Evolutionary conservation across 2,888 invertebrate species (phyloP).

Genomic region (Nycteola revayana): DNA sequence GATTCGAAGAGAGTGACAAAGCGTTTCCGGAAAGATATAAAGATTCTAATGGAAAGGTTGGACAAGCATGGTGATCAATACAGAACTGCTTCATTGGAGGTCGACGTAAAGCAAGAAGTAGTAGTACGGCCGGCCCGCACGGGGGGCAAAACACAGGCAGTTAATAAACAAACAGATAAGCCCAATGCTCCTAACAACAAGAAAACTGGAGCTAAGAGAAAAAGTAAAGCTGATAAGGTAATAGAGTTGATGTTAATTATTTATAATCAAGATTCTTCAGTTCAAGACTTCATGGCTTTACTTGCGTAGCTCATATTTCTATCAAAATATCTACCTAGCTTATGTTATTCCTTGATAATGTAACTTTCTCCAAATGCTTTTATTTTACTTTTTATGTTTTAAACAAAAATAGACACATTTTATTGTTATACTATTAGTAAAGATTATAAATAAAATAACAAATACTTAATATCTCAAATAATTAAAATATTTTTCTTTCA

Average conservation of each 20-base stretch:
- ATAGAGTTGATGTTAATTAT: not conserved
- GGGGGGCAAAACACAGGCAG: constrained; percentile 47
- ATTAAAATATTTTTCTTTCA: constrained; percentile 4
- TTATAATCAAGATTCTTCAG: no score
- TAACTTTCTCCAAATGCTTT: no score
- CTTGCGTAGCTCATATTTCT: no score
- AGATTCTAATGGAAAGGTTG: constrained; percentile 85
- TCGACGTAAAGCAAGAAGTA: constrained; percentile 67
- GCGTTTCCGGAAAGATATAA: constrained; percentile 85
- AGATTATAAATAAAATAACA: no score
- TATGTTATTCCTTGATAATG: no score
- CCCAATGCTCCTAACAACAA: constrained; percentile 52
- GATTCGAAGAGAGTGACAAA: constrained; percentile 86
- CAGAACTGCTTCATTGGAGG: constrained; percentile 83
- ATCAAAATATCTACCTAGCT: no score
- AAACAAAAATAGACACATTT: no score
- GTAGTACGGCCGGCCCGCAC: constrained; percentile 45
- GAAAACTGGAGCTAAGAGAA: constrained; percentile 78
- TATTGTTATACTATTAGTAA: no score
- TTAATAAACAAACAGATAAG: constrained; percentile 58
- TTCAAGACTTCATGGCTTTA: no score
- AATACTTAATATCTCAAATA: no score
- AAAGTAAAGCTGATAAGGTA: constrained; percentile 83
- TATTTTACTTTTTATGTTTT: no score
- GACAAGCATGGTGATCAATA: constrained; percentile 87